Evolutionary conservation across 2,797 vertebrate species (phyloP), one percentile per base, ranked within the genome.

Genomic region (Kryptopterus vitreolus): DNA sequence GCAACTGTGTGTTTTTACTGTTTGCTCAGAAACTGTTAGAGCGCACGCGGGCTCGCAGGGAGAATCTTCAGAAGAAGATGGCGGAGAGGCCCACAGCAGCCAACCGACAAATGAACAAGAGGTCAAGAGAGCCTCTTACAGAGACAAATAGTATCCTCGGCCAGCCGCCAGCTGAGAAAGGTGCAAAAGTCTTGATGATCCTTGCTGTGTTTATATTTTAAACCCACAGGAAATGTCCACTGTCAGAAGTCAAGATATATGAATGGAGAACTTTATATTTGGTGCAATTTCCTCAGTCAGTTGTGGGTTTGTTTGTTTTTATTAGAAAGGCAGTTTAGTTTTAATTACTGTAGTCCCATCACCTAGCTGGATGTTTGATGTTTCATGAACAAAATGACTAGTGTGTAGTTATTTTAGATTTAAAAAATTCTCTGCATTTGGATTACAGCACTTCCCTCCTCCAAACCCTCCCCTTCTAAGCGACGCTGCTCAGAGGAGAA

Each of bases 51-150:
- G 97, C 98, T 82, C 95, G 98, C 81, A 87, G 97, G 85, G 98
- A 98, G 86, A 99, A 99, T 88, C 92, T 99, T 79, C 97, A 98
- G 92, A 98, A 93, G 88, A 98, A 98, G 87, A 94, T 98, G 88
- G 95, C 96, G 0, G 96, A 96, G 58, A 92, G 97, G 73, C 94
- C 95, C 43, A 94, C 88, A 13, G 90, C 89, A 6, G 94, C 90
- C 58, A 87, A 76, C 1, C 90, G 95, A 83, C 84, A 86, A 31
- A 87, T 91, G 77, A 87, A 79, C 4, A 99, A 99, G 89, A 91
- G 97, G 16, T 70, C 87, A 72, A 91, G 97, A 86, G 95, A 98
- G 79, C 96, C 98, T 0, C 91, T 99, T 77, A 79, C 88, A 6
- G 95, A 98, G 87, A 92, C 95, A 26, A 95, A 94, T 57, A 92